A percentile compares a stretch with the other conserved stretches of the same genome.
These are phyloP conservation scores for Acanthochromis polyacanthus DNA, from an alignment of 2,113 vertebrate genomes.

Conservation along the genomic window DNA sequence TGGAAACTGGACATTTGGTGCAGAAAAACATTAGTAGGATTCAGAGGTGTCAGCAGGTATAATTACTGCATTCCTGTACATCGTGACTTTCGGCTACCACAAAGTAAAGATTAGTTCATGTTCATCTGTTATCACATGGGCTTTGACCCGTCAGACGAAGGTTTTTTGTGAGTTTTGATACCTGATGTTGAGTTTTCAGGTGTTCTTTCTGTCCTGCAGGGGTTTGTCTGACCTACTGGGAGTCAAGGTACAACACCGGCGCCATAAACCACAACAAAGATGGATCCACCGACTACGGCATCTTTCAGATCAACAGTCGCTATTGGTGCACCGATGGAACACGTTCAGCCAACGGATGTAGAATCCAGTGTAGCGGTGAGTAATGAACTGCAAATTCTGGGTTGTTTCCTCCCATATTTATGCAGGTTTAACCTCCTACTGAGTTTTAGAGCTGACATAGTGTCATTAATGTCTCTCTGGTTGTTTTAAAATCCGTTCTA, in stretches of 20 bases:
- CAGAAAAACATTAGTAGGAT: too few species aligned
- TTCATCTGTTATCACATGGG: too few species aligned
- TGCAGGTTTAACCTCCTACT: not conserved
- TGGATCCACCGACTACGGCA: slow-evolving; percentile 65
- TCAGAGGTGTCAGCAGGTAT: too few species aligned
- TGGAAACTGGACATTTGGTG: too few species aligned
- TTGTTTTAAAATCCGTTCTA: too few species aligned
- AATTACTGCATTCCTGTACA: too few species aligned
- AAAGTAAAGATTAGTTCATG: too few species aligned
- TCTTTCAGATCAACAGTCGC: slow-evolving; percentile 74
- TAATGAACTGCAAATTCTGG: not conserved
- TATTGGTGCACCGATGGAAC: slow-evolving; percentile 50
- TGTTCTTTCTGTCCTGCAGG: slow-evolving; percentile 34
- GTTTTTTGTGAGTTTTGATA: not conserved
- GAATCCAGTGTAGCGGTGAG: slow-evolving; percentile 39
- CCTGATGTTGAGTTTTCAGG: not conserved
- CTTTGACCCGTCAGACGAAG: too few species aligned
- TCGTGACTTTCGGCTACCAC: too few species aligned
- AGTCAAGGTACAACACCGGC: slow-evolving; percentile 30
- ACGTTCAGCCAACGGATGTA: not conserved
- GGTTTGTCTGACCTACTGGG: slow-evolving; percentile 56
- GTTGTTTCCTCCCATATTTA: not conserved
- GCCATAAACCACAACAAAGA: slow-evolving; percentile 37
- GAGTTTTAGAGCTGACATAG: too few species aligned
- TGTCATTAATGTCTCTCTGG: too few species aligned